Percentiles rank a stretch among this genome's conserved stretches.
Conservation (phyloP, 2,888 invertebrate species). For the Andrena minutula region DNA sequence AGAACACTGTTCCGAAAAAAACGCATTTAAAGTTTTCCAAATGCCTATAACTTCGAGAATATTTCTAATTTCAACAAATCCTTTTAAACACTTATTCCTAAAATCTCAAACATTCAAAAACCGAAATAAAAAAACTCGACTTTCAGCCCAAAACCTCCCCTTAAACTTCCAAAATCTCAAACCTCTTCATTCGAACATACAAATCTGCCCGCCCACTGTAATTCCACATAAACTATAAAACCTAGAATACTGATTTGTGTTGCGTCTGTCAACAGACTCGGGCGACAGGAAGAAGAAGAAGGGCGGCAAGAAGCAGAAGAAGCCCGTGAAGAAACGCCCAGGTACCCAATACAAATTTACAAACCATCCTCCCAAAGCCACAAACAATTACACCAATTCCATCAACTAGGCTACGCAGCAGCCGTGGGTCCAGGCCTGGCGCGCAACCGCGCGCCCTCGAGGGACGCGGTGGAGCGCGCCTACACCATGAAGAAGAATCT, state of each 20-base stretch:
- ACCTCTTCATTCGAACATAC: neutral
- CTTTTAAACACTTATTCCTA: too few species aligned
- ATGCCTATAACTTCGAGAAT: too few species aligned
- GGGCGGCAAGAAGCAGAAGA: constrained; percentile 87
- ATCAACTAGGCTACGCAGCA: constrained; percentile 74
- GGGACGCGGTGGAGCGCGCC: constrained; percentile 95
- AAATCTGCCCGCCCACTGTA: neutral
- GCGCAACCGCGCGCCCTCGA: constrained; percentile 87
- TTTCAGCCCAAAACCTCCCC: too few species aligned
- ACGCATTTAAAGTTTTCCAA: too few species aligned
- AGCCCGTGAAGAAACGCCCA: constrained; percentile 87
- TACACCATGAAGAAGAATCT: constrained; percentile 97
- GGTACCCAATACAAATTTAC: constrained; percentile 90
- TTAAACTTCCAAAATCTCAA: too few species aligned
- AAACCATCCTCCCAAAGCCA: constrained; percentile 85
- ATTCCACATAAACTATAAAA: neutral
- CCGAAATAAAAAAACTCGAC: too few species aligned
- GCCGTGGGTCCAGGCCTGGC: constrained; percentile 76
- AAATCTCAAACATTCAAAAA: too few species aligned
- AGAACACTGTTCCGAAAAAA: too few species aligned
- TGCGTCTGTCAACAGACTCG: constrained; percentile 89
- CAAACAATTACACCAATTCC: constrained; percentile 71
- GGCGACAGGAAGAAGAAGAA: constrained; percentile 91
- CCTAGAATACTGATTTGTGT: too few species aligned
- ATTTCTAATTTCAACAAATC: too few species aligned